Conservation (phyloP, 2,888 invertebrate species). For the Auanema sp. region DNA sequence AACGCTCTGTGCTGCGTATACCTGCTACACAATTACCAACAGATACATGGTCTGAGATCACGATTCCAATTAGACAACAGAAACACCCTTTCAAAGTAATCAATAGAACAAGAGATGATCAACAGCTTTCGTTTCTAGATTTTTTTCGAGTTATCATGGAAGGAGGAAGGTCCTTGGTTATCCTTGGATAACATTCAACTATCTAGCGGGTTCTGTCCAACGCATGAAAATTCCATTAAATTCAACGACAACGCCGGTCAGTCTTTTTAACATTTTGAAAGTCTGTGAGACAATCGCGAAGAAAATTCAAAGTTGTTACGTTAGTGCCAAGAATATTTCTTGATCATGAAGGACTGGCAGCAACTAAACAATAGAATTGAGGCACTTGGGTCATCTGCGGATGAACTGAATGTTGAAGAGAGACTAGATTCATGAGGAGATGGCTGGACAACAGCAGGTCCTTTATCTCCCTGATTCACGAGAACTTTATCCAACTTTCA, state of each 20-base stretch:
- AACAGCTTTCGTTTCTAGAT: constrained; percentile 9
- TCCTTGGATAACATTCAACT: constrained; percentile 20
- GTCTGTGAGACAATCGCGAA: no score
- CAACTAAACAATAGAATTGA: no score
- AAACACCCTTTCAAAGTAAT: constrained; percentile 27
- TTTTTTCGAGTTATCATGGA: constrained; percentile 22
- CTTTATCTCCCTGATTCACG: no score
- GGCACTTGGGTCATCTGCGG: no score
- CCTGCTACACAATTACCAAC: constrained; percentile 10
- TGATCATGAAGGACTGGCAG: no score
- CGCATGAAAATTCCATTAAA: constrained; percentile 8
- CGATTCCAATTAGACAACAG: constrained; percentile 18
- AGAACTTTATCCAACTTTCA: no score
- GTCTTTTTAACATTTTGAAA: neutral
- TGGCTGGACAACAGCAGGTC: no score
- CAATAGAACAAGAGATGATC: neutral
- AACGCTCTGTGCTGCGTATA: constrained; percentile 8
- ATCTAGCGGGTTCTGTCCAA: constrained; percentile 23
- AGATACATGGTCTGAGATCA: constrained; percentile 24
- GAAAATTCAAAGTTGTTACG: no score
- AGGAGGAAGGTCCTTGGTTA: constrained; percentile 19
- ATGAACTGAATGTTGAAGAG: no score
- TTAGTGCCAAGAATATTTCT: no score
- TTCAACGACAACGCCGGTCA: neutral
- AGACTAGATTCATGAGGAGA: no score